These are phyloP conservation scores for Mico argentatus DNA, from an alignment of 2,797 vertebrate genomes.

Conservation along the genomic window DNA sequence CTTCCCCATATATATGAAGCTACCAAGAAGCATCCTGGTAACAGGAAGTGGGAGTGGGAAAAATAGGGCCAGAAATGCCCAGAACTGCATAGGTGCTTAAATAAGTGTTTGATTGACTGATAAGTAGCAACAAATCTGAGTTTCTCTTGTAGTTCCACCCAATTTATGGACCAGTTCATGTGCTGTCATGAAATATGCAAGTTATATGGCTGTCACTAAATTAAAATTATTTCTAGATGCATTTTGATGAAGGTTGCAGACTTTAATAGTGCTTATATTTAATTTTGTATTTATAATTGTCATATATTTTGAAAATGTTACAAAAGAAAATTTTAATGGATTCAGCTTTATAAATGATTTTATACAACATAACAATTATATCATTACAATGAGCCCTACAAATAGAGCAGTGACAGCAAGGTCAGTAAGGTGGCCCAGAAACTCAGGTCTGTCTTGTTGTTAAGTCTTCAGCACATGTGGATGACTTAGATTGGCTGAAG, in stretches of 20 bases:
- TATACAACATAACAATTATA: not conserved
- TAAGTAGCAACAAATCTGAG: not conserved
- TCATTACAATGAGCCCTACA: not conserved
- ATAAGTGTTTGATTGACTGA: not conserved
- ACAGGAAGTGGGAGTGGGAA: not conserved
- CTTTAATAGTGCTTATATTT: constrained; percentile 21
- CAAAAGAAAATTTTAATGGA: not conserved
- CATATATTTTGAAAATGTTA: not conserved
- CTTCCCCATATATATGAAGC: not conserved
- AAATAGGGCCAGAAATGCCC: not conserved
- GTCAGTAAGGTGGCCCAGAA: not conserved
- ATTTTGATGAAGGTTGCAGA: not conserved
- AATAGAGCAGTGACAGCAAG: not conserved
- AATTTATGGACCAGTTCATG: not conserved
- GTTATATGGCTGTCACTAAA: not conserved
- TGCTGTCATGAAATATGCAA: not conserved
- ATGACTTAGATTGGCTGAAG: not conserved
- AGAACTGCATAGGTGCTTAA: not conserved
- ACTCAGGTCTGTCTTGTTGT: not conserved
- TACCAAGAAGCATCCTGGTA: not conserved
- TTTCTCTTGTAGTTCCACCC: not conserved
- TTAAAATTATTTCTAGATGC: not conserved
- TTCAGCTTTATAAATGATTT: not conserved
- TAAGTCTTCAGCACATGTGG: not conserved
- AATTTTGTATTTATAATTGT: not conserved